These are phyloP conservation scores for Petrolisthes cinctipes DNA, from an alignment of 2,888 invertebrate genomes.

Conservation along the genomic window DNA sequence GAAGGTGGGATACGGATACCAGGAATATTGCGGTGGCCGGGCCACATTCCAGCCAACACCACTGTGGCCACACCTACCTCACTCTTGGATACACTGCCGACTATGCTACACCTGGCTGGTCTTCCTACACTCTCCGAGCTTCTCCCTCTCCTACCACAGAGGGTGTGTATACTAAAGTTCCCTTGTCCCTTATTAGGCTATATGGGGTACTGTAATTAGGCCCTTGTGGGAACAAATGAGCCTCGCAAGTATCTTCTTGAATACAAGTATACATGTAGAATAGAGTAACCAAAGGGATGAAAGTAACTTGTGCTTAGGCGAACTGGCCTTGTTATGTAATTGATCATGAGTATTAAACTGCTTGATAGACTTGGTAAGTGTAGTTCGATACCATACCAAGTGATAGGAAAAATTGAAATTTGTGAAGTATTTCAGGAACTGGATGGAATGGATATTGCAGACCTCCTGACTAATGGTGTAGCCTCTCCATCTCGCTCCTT, in stretches of 20 bases:
- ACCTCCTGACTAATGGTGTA: slow-evolving; percentile 15
- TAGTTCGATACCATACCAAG: neutral
- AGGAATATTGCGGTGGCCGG: slow-evolving; percentile 73
- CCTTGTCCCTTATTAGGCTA: neutral
- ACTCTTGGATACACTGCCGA: slow-evolving; percentile 71
- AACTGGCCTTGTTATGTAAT: too few relatives aligned
- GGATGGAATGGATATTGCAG: slow-evolving; percentile 54
- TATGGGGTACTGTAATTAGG: neutral
- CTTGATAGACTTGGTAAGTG: too few relatives aligned
- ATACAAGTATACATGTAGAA: too few relatives aligned
- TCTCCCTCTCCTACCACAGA: slow-evolving; percentile 17
- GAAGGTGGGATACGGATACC: slow-evolving; percentile 75
- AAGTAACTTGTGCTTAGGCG: neutral
- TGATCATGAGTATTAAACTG: too few relatives aligned
- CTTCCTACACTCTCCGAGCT: slow-evolving; percentile 25
- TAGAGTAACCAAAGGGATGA: neutral
- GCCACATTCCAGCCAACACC: slow-evolving; percentile 70
- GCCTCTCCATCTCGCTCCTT: slow-evolving; percentile 10
- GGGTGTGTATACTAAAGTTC: neutral
- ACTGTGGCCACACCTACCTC: slow-evolving; percentile 68
- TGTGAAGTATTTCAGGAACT: slow-evolving; percentile 29
- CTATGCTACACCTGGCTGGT: slow-evolving; percentile 69
- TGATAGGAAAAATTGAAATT: too few relatives aligned
- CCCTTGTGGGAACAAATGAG: too few relatives aligned
- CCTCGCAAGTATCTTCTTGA: too few relatives aligned